Base-by-base conservation (phyloP, 2,797 vertebrate species). In the Euthynnus affinis region DNA sequence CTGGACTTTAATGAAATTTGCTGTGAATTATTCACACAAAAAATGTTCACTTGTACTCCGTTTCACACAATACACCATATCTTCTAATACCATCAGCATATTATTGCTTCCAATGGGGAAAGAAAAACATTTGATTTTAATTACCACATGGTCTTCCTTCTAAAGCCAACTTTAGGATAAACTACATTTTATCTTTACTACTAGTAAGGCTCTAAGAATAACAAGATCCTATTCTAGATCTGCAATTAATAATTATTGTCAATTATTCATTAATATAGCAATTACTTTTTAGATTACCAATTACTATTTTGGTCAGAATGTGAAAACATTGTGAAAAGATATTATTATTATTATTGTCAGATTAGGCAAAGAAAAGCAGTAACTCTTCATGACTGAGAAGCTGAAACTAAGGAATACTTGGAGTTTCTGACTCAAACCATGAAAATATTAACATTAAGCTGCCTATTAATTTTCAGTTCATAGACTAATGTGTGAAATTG, bases 151-250 rank as follows among this genome's bases (percentile, higher is more conserved):
- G 37, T 48, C 25, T 57, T 40, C 25, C 52, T 20, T 32, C 52
- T 23, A 14, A 32, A 71, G 60, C 20, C 34, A 65, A 66, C 40
- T 37, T 59, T 42, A 9, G 34, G 17, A 59, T 58, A 25, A 65
- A 63, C 18, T 32, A 37, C 42, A n/a, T 37, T 52, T 52, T 27
- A n/a, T 4, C 23, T 49, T 57, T 2, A 20, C 3, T 14, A 17
- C 52, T 29, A 18, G 2, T 65, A 14, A 59, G 6, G 22, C 17
- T 66, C 10, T 56, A n/a, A n/a, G 6, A 68, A 48, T 13, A 56
- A n/a, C 7, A 56, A n/a, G 44, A 22, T 49, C 18, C 51, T 37
- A 0, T 25, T 71, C 10, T 9, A 10, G 25, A 4, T 15, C 25
- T 52, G 20, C 27, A 61, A 22, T 48, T 46, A 14, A 29, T n/a